A percentile compares a stretch with the other conserved stretches of the same genome.
Evolutionary conservation across 2,888 invertebrate genomes (phyloP).

Genomic region (Micoletzkya japonica): DNA sequence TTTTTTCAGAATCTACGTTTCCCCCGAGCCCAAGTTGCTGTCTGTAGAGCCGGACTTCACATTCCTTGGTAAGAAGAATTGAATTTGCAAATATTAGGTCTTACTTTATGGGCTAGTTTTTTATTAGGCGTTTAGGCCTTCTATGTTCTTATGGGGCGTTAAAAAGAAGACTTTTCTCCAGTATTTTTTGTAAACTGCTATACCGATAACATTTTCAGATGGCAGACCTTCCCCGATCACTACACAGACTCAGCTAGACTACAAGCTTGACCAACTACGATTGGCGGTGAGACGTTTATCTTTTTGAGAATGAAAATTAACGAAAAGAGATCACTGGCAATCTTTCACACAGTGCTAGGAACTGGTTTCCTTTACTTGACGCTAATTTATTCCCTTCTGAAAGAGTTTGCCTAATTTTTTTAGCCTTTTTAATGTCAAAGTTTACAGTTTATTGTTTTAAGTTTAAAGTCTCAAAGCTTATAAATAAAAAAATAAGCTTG

Average conservation of each 20-base stretch:
- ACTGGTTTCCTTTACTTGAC: too few relatives aligned
- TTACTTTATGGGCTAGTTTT: not conserved
- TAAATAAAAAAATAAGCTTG: too few relatives aligned
- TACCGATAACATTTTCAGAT: slow-evolving; percentile 34
- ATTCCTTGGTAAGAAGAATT: slow-evolving; percentile 49
- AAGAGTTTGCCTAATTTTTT: too few relatives aligned
- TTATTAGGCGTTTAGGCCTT: not conserved
- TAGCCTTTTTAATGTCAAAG: too few relatives aligned
- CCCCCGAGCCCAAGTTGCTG: slow-evolving; percentile 53
- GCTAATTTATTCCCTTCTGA: too few relatives aligned
- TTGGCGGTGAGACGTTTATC: slow-evolving; percentile 44
- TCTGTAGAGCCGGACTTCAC: slow-evolving; percentile 57
- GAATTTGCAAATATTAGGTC: not conserved
- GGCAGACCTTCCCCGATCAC: slow-evolving; percentile 50
- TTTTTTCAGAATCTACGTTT: slow-evolving; percentile 54
- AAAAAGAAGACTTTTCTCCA: too few relatives aligned
- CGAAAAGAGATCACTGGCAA: too few relatives aligned
- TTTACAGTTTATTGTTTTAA: too few relatives aligned
- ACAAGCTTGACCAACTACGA: slow-evolving; percentile 55
- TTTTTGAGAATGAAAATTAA: not conserved
- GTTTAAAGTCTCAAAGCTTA: too few relatives aligned
- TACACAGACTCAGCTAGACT: slow-evolving; percentile 45
- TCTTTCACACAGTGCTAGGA: too few relatives aligned
- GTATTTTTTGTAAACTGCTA: too few relatives aligned
- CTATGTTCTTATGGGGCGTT: not conserved